Evolutionary conservation across 2,113 vertebrate genomes (phyloP), one percentile per base, ranked within the genome.

Genomic region (Chrysochloris asiatica): DNA sequence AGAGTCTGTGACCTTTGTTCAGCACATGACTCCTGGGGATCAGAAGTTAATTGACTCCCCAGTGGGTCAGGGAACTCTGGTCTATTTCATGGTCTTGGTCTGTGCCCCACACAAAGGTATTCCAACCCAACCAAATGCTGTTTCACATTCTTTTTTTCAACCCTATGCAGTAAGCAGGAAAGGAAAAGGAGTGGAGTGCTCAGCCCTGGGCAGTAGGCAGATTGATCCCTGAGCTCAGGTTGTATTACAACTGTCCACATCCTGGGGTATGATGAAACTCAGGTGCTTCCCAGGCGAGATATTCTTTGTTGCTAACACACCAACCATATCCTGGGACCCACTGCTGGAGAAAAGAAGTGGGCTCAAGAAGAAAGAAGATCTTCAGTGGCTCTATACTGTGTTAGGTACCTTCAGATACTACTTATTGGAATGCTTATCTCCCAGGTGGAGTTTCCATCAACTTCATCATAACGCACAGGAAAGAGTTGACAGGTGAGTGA

Each of bases 1-100:
- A 61, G n/a, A 19, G 24, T n/a, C n/a, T n/a, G n/a, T n/a, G n/a
- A n/a, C n/a, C 12, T 41, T 45, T 76, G 41, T 38, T 30, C 61
- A 76, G 26, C 26, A 8, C 0, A 0, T 47, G 24, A 2, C 3
- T 22, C 0, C 2, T 30, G 76, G 30, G 26, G 13, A n/a, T 26
- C 48, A 26, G 19, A 8, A 43, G 10, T 30, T 47, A n/a, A n/a
- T n/a, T 14, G 8, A 41, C 41, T n/a, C 33, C 72, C 82, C 43
- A 16, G 48, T 3, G 8, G 14, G 45, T 41, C 38, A 0, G 21
- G 48, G n/a, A 22, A 41, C 59, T 12, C 69, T n/a, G n/a, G n/a
- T n/a, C n/a, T n/a, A n/a, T n/a, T n/a, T n/a, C n/a, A n/a, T n/a
- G n/a, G n/a, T n/a, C n/a, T n/a, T 24, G n/a, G 41, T 65, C 84